These are phyloP conservation scores for Rynchops niger DNA, from an alignment of 2,113 vertebrate species.

Conservation along the genomic window DNA sequence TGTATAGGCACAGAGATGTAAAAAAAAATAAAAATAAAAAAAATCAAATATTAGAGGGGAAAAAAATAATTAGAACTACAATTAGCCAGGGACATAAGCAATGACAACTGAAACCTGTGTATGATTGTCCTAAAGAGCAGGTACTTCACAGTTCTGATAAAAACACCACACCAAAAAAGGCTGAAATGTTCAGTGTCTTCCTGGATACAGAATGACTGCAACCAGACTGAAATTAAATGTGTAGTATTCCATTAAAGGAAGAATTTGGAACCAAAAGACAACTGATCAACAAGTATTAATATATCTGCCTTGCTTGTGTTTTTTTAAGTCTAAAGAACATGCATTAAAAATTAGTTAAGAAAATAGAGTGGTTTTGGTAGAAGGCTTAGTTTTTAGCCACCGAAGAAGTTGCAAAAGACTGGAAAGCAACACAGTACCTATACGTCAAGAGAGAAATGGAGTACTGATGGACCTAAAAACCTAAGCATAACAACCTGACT, in stretches of 20 bases:
- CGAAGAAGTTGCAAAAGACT: neutral
- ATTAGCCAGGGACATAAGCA: neutral
- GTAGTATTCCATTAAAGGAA: neutral
- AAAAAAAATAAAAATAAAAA: neutral
- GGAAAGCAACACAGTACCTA: neutral
- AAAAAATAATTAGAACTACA: neutral
- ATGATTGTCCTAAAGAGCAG: neutral
- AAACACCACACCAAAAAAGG: neutral
- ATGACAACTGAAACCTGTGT: neutral
- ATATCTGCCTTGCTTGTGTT: neutral
- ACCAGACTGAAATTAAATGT: neutral
- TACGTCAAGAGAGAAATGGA: neutral
- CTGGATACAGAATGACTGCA: neutral
- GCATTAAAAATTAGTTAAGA: neutral
- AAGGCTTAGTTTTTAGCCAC: neutral
- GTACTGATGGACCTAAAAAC: neutral
- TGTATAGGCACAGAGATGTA: neutral
- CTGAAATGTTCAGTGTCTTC: neutral
- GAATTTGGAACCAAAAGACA: neutral
- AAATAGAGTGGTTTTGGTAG: neutral
- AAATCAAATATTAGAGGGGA: neutral
- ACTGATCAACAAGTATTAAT: neutral
- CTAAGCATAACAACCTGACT: neutral
- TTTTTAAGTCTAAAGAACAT: neutral
- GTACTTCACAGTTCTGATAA: neutral